phyloP scores from a whole-genome alignment of 2,797 vertebrate genomes.

The Florisuga fusca region DNA sequence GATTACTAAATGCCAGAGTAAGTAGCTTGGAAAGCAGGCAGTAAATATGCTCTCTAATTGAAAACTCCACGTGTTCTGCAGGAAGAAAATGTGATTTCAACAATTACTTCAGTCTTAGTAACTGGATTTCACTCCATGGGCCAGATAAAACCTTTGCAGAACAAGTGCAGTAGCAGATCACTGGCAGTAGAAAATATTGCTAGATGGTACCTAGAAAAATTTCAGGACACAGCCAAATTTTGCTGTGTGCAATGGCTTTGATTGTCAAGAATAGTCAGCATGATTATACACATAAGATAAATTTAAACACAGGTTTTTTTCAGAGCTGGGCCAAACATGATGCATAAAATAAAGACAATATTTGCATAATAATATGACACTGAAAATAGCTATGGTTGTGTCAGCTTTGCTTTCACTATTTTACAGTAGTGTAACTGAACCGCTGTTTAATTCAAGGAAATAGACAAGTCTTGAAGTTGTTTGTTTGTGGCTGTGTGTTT shows the following conservation, averaged over 20 bases:
- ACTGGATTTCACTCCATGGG: background rate
- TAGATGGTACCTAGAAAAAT: background rate
- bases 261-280: background rate
- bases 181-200: background rate
- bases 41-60: background rate
- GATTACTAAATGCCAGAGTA: background rate
- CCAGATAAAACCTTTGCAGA: background rate
- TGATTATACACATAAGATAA: background rate
- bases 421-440: background rate
- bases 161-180: background rate
- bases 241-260: background rate
- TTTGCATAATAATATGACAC: background rate
- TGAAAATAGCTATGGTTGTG: background rate
- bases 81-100: slow-evolving; percentile 19
- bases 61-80: background rate
- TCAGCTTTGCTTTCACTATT: background rate
- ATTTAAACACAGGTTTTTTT: background rate
- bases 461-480: background rate
- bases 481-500: too few species aligned
- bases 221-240: background rate
- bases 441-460: background rate
- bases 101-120: background rate
- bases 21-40: background rate
- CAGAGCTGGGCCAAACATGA: background rate
- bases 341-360: background rate